phyloP scores from a whole-genome alignment of 1,140 invertebrate genomes.

The Ceratosolen solmsi region DNA sequence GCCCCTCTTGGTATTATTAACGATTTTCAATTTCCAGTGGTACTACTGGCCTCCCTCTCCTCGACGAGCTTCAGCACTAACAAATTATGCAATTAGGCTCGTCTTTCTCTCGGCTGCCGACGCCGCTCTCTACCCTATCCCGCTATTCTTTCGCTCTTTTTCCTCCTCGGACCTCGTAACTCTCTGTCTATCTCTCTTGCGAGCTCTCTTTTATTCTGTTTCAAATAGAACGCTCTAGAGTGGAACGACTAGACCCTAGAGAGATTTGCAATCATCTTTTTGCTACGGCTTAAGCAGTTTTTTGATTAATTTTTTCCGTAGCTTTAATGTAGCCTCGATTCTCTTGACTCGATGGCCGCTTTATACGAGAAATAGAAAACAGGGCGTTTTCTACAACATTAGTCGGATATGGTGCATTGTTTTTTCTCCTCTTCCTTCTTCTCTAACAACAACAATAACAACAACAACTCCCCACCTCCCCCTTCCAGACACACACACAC shows the following conservation, averaged over 20 bases:
- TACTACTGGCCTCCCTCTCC: slow-evolving; percentile 48
- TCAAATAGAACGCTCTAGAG: not conserved
- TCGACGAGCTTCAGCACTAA: slow-evolving; percentile 58
- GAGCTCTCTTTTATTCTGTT: not conserved
- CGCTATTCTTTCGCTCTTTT: slow-evolving; percentile 3
- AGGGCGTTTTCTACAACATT: too few relatives aligned
- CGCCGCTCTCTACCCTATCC: not conserved
- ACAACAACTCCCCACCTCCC: too few relatives aligned
- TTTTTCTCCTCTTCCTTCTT: too few relatives aligned
- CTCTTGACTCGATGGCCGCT: too few relatives aligned
- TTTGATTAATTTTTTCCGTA: not conserved
- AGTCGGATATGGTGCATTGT: not conserved
- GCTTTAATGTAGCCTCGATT: not conserved
- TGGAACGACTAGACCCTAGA: not conserved
- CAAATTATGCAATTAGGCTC: slow-evolving; percentile 67
- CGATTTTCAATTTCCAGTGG: slow-evolving; percentile 53
- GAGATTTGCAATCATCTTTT: slow-evolving; percentile 41
- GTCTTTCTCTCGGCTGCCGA: slow-evolving; percentile 50
- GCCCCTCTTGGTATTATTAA: slow-evolving; percentile 51
- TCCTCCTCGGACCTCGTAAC: not conserved
- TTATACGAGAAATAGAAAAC: too few relatives aligned
- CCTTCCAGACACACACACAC: too few relatives aligned
- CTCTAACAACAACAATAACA: too few relatives aligned
- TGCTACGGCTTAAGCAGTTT: slow-evolving; percentile 29
- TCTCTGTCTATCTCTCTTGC: not conserved